Conservation (phyloP, 2,888 invertebrate genomes). For the Mechanitis mazaeus region DNA sequence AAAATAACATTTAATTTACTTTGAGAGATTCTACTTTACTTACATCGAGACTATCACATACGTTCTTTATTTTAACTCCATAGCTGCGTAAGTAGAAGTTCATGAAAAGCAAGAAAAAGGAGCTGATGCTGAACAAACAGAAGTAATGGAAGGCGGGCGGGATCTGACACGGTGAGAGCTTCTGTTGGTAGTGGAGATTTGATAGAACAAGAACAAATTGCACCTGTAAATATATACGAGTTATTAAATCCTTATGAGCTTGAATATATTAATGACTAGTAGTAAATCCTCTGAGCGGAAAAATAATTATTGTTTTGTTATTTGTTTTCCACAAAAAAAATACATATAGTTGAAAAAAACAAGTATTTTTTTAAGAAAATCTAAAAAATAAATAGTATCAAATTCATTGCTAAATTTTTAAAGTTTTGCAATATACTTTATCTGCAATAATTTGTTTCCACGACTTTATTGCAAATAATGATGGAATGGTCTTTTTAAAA, state of each 20-base stretch:
- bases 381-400: too few relatives aligned
- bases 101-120: constrained; percentile 80
- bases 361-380: too few relatives aligned
- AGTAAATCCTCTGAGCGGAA: too few relatives aligned
- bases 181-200: constrained; percentile 62
- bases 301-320: too few relatives aligned
- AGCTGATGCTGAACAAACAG: constrained; percentile 71
- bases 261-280: not conserved
- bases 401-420: too few relatives aligned
- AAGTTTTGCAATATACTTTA: too few relatives aligned
- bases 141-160: constrained; percentile 75
- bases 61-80: constrained; percentile 25
- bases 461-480: too few relatives aligned
- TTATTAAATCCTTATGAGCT: not conserved
- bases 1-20: not conserved
- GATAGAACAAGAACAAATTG: constrained; percentile 62
- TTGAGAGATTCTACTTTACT: not conserved
- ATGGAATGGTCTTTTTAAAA: too few relatives aligned
- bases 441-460: too few relatives aligned
- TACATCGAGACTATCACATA: not conserved
- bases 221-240: constrained; percentile 41
- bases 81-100: constrained; percentile 77
- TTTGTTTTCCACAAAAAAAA: too few relatives aligned
- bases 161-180: constrained; percentile 58
- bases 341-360: too few relatives aligned